Conservation (phyloP, 2,888 invertebrate genomes). For the Yponomeuta sedellus region DNA sequence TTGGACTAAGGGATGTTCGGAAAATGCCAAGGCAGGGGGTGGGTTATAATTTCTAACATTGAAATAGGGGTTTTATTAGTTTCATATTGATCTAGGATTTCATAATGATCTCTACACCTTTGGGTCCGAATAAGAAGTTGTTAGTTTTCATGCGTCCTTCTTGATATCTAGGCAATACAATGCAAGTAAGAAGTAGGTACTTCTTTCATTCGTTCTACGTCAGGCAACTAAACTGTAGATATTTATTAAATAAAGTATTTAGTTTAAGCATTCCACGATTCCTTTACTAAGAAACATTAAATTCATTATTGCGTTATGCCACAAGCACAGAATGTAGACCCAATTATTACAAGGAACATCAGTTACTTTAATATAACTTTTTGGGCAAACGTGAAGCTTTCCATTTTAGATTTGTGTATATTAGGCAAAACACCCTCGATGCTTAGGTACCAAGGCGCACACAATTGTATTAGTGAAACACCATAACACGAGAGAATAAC, state of each 20-base stretch:
- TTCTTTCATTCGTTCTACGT: neutral
- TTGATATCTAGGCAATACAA: neutral
- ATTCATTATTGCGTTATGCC: neutral
- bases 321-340: neutral
- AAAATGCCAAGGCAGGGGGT: slow-evolving; percentile 73
- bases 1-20: neutral
- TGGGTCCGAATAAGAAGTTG: slow-evolving; percentile 46
- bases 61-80: slow-evolving; percentile 43
- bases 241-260: neutral
- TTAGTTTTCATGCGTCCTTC: neutral
- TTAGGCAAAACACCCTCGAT: neutral
- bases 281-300: neutral
- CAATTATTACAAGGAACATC: neutral
- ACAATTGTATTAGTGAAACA: slow-evolving; percentile 10
- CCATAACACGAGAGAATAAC: slow-evolving; percentile 52
- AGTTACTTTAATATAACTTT: neutral
- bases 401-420: neutral
- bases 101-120: slow-evolving; percentile 59
- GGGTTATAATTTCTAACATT: slow-evolving; percentile 39
- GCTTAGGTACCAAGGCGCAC: neutral
- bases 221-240: neutral
- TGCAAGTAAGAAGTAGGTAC: neutral
- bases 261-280: neutral
- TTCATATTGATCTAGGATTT: slow-evolving; percentile 34
- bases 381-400: neutral